Conservation (phyloP, 2,797 vertebrate species). For the Gallinago nigripennis region DNA sequence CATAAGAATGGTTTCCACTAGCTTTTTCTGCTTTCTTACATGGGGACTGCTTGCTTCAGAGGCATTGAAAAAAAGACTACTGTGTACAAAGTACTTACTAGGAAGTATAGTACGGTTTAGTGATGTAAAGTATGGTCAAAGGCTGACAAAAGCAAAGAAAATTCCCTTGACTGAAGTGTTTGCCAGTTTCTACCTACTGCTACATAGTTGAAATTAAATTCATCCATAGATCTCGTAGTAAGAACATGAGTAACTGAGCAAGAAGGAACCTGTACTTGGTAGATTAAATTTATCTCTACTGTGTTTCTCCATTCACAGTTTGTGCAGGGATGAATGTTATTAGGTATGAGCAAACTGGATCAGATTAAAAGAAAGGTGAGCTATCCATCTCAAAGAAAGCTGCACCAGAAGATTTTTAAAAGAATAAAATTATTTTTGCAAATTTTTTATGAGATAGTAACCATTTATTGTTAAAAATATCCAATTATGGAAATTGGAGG, state of each 20-base stretch:
- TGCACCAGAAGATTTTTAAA: neutral
- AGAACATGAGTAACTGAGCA: neutral
- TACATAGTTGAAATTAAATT: neutral
- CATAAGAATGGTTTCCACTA: neutral
- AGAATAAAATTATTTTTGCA: neutral
- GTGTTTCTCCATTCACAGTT: neutral
- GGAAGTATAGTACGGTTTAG: constrained; percentile 1
- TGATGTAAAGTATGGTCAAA: constrained; percentile 3
- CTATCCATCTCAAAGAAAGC: neutral
- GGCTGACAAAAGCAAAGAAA: constrained; percentile 9
- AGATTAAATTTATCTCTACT: neutral
- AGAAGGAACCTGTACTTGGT: neutral
- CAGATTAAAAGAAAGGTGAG: neutral
- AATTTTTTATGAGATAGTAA: neutral
- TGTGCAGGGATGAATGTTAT: neutral
- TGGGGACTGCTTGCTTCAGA: neutral
- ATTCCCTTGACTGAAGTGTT: neutral
- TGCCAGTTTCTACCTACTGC: neutral
- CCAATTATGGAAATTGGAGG: neutral
- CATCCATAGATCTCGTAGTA: neutral
- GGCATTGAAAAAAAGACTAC: neutral
- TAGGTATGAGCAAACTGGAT: neutral
- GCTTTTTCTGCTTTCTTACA: neutral
- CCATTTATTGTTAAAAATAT: neutral
- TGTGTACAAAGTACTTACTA: neutral